Conservation (phyloP, 2,113 vertebrate species). For the Trematocara marginatum region DNA sequence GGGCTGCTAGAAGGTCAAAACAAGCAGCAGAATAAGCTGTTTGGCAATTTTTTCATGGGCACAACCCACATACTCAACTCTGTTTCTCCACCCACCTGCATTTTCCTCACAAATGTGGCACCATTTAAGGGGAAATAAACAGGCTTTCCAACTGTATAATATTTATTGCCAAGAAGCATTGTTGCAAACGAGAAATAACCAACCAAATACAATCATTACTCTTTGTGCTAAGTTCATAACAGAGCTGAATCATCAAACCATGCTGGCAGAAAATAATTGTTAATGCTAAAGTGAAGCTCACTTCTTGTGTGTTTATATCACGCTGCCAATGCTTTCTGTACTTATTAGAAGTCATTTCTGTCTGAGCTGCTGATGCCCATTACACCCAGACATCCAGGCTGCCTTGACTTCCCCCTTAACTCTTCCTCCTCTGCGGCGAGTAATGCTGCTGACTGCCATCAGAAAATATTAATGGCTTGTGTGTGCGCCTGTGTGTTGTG, state of each 20-base stretch:
- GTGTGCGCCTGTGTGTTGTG: background rate
- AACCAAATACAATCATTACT: background rate
- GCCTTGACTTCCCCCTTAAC: background rate
- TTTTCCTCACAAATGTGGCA: background rate
- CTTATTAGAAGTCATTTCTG: background rate
- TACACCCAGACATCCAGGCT: background rate
- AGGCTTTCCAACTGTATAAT: background rate
- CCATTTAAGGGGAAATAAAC: background rate
- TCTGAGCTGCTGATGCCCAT: background rate
- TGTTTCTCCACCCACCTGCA: background rate
- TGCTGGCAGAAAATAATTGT: background rate
- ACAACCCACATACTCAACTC: background rate
- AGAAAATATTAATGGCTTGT: constrained; percentile 15
- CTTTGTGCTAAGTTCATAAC: background rate
- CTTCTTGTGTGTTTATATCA: background rate
- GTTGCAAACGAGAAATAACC: background rate
- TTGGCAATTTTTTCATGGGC: background rate
- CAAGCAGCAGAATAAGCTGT: background rate
- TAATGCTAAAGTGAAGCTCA: background rate
- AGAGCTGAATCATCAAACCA: background rate
- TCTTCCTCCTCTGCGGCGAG: background rate
- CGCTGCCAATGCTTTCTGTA: background rate
- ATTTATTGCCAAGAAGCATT: background rate
- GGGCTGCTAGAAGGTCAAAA: background rate
- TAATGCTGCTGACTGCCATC: background rate